Base-by-base conservation (phyloP, 2,888 invertebrate species). In the Elysia crispata region DNA sequence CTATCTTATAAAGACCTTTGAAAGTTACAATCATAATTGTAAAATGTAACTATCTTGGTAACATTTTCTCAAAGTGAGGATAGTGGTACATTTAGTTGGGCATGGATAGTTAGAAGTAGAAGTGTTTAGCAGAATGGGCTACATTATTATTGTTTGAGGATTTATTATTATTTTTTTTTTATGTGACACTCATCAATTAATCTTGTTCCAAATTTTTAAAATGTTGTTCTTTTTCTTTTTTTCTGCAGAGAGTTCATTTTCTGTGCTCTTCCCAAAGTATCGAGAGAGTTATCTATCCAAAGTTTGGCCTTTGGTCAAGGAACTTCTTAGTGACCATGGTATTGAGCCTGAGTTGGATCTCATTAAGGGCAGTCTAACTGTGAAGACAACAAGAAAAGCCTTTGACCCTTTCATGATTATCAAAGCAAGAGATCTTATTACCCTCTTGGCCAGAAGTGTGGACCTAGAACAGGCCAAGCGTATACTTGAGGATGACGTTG, bases 391-490 rank as follows among this genome's bases (percentile, higher is more conserved):
- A 0, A 86, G 93, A 18, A 98, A 98, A 93, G 99, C 99, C 0
- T 99, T 97, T 97, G 99, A 99, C 93, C 99, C 99, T 0, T 99
- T 96, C 87, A 96, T 98, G 77, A 97, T 99, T 67, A 94, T 99
- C 41, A 99, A 99, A 93, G 97, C 98, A 0, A 94, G 99, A 82
- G 99, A 99, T 92, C 94, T 99, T 93, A 96, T 99, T 87, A 98
- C 98, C 92, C 93, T 99, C 1, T 93, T 99, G 88, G 96, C 98
- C 0, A 94, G 99, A 86, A 98, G 98, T 92, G 99, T 99, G 0
- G 98, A 99, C 0, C 97, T 96, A 87, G 99, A 99, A 92, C 98
- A 99, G 93, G 98, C 98, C 1, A 0, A 76, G 28, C 64, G 73
- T n/a, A 64, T 81, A 49, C 72, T 94, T 54, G 95, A 97, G 86